phyloP scores from a whole-genome alignment of 1,140 invertebrate species.

The Drosophila bocqueti region DNA sequence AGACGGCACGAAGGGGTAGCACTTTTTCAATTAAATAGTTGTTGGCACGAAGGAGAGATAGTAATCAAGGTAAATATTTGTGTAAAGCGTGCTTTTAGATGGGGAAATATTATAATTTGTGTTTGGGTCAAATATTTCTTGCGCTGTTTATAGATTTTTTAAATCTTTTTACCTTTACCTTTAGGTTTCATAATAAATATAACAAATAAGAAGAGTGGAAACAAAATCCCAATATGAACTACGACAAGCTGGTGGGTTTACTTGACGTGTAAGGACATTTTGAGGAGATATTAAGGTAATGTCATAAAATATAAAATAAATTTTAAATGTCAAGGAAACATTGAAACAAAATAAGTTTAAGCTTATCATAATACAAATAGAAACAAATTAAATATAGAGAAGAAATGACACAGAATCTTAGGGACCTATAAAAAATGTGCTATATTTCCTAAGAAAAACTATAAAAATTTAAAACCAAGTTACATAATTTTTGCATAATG shows the following conservation, averaged over 20 bases:
- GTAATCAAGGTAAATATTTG: background rate
- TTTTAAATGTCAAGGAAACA: too few relatives aligned
- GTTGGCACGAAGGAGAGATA: background rate
- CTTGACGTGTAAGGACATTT: background rate
- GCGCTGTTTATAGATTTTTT: background rate
- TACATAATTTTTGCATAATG: too few relatives aligned
- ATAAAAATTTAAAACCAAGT: too few relatives aligned
- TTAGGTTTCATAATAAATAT: background rate
- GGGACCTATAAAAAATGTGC: too few relatives aligned
- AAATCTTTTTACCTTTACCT: background rate
- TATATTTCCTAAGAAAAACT: too few relatives aligned
- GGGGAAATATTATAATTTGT: background rate
- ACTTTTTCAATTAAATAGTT: background rate
- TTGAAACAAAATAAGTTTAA: too few relatives aligned
- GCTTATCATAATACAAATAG: too few relatives aligned
- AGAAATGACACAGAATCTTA: too few relatives aligned
- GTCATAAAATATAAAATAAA: too few relatives aligned
- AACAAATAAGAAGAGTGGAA: conserved; percentile 89
- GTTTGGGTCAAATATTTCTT: background rate
- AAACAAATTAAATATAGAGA: too few relatives aligned
- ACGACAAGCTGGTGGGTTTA: conserved; percentile 96
- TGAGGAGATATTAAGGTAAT: too few relatives aligned
- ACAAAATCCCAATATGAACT: conserved; percentile 99
- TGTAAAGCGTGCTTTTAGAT: background rate
- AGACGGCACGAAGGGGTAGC: background rate